These are phyloP conservation scores for Clavelina lepadiformis DNA, from an alignment of 23 tunicate species.

Conservation along the genomic window DNA sequence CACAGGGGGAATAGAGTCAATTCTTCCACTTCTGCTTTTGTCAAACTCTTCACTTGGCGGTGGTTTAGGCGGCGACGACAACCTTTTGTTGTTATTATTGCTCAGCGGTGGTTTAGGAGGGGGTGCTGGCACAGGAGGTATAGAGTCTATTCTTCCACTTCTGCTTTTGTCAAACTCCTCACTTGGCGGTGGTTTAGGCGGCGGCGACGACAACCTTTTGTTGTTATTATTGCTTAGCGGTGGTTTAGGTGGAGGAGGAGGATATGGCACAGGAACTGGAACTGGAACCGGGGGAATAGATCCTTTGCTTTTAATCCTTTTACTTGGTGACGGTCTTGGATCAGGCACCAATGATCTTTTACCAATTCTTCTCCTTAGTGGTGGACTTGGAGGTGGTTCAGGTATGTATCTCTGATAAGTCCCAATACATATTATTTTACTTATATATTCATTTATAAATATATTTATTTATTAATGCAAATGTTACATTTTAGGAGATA, in stretches of 20 bases:
- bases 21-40: conserved; percentile 21
- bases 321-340: too few relatives aligned
- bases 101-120: conserved; percentile 28
- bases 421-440: too few relatives aligned
- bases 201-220: conserved; percentile 7
- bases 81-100: not conserved
- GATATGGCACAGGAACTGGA: not conserved
- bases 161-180: not conserved
- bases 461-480: too few relatives aligned
- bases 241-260: conserved; percentile 16
- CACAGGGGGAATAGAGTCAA: not conserved
- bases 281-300: not conserved
- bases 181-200: too few relatives aligned
- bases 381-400: not conserved
- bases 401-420: too few relatives aligned
- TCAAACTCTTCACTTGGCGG: not conserved
- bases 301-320: conserved; percentile 12
- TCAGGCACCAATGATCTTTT: conserved; percentile 1
- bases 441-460: too few relatives aligned
- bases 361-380: not conserved
- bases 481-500: too few relatives aligned
- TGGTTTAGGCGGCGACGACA: too few relatives aligned
- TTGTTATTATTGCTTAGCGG: conserved; percentile 9
- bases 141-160: not conserved
- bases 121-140: not conserved